phyloP scores from a whole-genome alignment of 2,113 vertebrate genomes.

The Grallaria varia region DNA sequence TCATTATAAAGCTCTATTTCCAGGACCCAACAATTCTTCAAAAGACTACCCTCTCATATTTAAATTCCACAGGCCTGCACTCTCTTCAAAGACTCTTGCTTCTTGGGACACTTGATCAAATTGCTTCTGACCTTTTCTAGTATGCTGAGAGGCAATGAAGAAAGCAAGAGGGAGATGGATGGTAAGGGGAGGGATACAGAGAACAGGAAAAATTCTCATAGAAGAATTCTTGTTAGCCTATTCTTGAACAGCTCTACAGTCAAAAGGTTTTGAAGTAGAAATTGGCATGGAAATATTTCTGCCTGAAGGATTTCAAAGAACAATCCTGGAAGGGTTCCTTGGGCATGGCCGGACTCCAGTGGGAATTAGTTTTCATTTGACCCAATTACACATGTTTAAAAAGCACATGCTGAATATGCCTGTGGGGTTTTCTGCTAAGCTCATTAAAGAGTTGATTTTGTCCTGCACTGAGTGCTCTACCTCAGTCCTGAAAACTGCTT shows the following conservation, averaged over 20 bases:
- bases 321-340: conserved; percentile 53
- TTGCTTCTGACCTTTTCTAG: conserved; percentile 34
- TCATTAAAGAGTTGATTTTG: conserved; percentile 48
- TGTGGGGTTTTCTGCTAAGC: conserved; percentile 50
- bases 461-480: neutral
- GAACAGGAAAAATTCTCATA: conserved; percentile 9
- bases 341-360: conserved; percentile 41
- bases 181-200: neutral
- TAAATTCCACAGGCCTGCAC: neutral
- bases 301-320: conserved; percentile 60
- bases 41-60: conserved; percentile 31
- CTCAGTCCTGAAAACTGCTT: conserved; percentile 35
- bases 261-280: conserved; percentile 47
- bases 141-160: neutral
- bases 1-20: conserved; percentile 8
- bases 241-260: conserved; percentile 16
- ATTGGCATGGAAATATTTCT: conserved; percentile 49
- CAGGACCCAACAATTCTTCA: neutral
- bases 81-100: neutral
- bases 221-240: conserved; percentile 12
- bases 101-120: conserved; percentile 33
- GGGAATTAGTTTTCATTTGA: conserved; percentile 66
- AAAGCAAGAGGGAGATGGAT: neutral
- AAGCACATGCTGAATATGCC: conserved; percentile 36
- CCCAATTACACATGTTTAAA: conserved; percentile 57